A percentile compares a stretch with the other conserved stretches of the same genome.
Evolutionary conservation across 1,140 invertebrate genomes (phyloP).

Genomic region (Neodiprion lecontei): DNA sequence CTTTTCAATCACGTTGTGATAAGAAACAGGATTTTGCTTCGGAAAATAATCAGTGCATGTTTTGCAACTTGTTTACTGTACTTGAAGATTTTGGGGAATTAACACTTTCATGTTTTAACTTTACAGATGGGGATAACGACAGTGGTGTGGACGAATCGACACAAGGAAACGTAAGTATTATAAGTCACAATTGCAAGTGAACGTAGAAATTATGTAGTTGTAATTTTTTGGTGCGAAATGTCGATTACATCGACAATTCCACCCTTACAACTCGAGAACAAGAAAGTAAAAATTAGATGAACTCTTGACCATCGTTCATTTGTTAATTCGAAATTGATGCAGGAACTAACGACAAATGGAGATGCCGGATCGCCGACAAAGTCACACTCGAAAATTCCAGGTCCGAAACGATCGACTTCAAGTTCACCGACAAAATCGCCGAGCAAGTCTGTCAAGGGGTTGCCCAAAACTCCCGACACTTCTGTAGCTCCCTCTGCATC

Average conservation of each 20-base stretch:
- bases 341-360: constrained; percentile 67
- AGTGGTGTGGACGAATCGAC: constrained; percentile 79
- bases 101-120: constrained; percentile 36
- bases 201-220: background rate
- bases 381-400: constrained; percentile 64
- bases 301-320: background rate
- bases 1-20: background rate
- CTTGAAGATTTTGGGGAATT: background rate
- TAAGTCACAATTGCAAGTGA: background rate
- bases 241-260: background rate
- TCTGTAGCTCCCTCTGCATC: constrained; percentile 62
- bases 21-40: background rate
- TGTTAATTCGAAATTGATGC: constrained; percentile 18
- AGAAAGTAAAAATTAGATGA: background rate
- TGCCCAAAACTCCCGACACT: constrained; percentile 70
- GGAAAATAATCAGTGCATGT: constrained; percentile 16
- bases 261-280: background rate
- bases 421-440: constrained; percentile 67
- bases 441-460: constrained; percentile 66
- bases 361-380: constrained; percentile 70
- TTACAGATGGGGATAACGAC: constrained; percentile 80
- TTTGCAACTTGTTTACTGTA: constrained; percentile 23
- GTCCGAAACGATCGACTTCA: constrained; percentile 58
- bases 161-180: constrained; percentile 73
- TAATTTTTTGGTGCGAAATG: background rate